Base-by-base conservation (phyloP, 2,888 invertebrate species). In the Linnaemya tessellans region DNA sequence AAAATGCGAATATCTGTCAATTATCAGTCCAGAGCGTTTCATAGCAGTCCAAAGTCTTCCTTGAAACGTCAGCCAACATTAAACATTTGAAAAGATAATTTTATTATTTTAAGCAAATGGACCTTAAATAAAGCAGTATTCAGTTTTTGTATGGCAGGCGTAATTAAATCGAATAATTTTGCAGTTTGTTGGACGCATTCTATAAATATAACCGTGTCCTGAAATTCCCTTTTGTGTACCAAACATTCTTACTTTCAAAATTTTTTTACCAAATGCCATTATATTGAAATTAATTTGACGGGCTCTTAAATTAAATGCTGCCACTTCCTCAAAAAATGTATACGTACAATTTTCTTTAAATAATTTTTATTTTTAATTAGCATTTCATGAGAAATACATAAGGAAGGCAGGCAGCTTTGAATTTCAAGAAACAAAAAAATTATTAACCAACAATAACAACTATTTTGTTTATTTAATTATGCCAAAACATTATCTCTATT, bases 391-490 rank as follows among this genome's bases (percentile, higher is more conserved):
- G 51, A 71, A 54, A 65, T 65, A 56, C 51, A 67, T 78, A 41
- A 41, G 1, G 13, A 73, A 51, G 56, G 60, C 67, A 51, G 56
- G 60, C 30, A 67, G 30, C 46, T n/a, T 18, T 62, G 18, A 38
- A 60, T 67, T 80, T 35, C n/a, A 43, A 30, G 5, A 30, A 54
- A 9, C 10, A 68, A 22, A 38, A 62, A 54, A 54, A 49, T 46
- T 30, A 9, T 1, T 18, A 22, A 22, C 25, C 7, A 4, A 13
- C 20, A 58, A 49, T 11, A 41, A 78, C 49, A 49, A 54, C 51
- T 22, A 54, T 73, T 43, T 81, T 81, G 81, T 85, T 85, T 82
- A 75, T 81, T 84, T 81, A 64, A 56, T 68, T 70, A 70, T 79
- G 81, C 58, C 81, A 78, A 73, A 73, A 54, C 41, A 49, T 60